phyloP scores from a whole-genome alignment of 2,797 vertebrate genomes.

The Mormyrus proboscirostris region DNA sequence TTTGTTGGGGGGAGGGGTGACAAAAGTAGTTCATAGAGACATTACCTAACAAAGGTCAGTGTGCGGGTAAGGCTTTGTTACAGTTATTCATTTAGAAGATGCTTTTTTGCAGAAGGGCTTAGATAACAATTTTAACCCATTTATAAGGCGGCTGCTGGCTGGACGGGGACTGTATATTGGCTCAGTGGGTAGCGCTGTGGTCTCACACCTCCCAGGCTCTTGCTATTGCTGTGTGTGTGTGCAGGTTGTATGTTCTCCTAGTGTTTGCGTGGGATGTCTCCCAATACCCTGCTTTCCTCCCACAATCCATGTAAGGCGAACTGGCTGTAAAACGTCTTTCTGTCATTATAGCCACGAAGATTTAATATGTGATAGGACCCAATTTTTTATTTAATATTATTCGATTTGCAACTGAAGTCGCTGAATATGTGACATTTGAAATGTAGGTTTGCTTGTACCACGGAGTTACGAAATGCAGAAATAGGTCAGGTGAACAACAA shows the following conservation, averaged over 20 bases:
- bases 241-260: neutral
- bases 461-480: conserved; percentile 6
- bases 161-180: neutral
- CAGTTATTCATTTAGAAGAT: neutral
- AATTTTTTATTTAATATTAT: neutral
- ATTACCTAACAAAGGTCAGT: conserved; percentile 3
- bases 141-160: neutral
- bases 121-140: neutral
- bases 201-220: neutral
- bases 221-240: neutral
- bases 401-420: neutral
- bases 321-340: neutral
- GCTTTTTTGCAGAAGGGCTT: neutral
- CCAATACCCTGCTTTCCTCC: neutral
- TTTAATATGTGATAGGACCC: neutral
- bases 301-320: neutral
- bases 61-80: neutral
- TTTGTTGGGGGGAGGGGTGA: neutral
- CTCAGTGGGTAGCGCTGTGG: neutral
- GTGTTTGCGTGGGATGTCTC: neutral
- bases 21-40: neutral
- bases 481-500: conserved; percentile 12
- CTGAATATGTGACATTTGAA: conserved; percentile 5
- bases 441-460: conserved; percentile 11
- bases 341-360: neutral